Percentiles rank a stretch among this genome's conserved stretches.
Evolutionary conservation across 2,888 invertebrate species (phyloP).

Genomic region (Trichopoda pennipes): DNA sequence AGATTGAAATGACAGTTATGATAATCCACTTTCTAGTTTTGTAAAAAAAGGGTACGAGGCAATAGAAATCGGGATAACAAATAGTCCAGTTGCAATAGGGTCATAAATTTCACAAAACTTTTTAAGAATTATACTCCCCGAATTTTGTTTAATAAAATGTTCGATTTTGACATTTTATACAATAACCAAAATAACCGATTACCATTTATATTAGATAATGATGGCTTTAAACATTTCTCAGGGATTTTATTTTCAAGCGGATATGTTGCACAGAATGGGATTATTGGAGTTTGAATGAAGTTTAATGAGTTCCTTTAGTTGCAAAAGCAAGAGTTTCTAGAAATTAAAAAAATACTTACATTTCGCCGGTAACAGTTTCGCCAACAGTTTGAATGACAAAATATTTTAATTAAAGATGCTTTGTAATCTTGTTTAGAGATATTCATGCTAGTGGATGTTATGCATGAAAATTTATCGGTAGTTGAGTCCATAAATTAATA

Average conservation of each 20-base stretch:
- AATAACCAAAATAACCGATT: too few species aligned
- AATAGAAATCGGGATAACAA: neutral
- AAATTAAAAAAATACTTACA: constrained; percentile 9
- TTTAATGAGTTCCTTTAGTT: constrained; percentile 23
- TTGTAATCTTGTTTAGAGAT: constrained; percentile 18
- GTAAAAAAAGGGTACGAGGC: neutral
- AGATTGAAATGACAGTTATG: constrained; percentile 8
- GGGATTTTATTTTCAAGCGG: constrained; percentile 22
- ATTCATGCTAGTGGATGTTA: constrained; percentile 9
- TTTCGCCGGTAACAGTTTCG: constrained; percentile 4
- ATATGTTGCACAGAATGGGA: constrained; percentile 25
- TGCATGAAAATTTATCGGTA: constrained; percentile 15
- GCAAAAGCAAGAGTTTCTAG: constrained; percentile 4
- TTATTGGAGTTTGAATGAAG: constrained; percentile 40
- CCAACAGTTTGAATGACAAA: too few species aligned
- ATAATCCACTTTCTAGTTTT: constrained; percentile 12
- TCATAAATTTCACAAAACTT: too few species aligned
- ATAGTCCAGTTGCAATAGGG: too few species aligned
- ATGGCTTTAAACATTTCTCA: constrained; percentile 15
- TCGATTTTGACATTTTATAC: too few species aligned
- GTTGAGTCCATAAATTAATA: constrained; percentile 23
- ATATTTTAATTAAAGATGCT: neutral
- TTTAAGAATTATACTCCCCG: neutral
- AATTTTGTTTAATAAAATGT: too few species aligned
- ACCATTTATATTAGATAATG: neutral